Percentiles rank a stretch among this genome's conserved stretches.
These are phyloP conservation scores for Sesamia inferens DNA, from an alignment of 2,888 invertebrate genomes.

Conservation along the genomic window DNA sequence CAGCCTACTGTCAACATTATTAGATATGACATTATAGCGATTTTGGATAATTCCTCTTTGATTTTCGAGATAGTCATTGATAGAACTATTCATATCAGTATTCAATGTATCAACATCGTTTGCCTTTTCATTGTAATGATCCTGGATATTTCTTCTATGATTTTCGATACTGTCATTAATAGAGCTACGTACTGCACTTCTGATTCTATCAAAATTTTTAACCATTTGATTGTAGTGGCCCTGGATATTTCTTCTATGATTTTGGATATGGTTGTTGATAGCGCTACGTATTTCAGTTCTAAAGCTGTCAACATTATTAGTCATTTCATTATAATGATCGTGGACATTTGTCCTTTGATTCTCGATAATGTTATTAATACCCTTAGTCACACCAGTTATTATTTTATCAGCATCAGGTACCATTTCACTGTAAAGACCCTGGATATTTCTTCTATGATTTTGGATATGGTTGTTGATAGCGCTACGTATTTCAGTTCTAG, in stretches of 20 bases:
- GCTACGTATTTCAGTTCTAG: background rate
- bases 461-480: background rate
- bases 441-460: constrained; percentile 16
- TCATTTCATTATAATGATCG: constrained; percentile 1
- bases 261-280: background rate
- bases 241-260: background rate
- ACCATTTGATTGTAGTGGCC: constrained; percentile 1
- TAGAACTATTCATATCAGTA: too few species aligned
- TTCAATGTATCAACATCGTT: too few species aligned
- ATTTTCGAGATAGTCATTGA: too few species aligned
- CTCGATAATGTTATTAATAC: background rate
- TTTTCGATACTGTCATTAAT: too few species aligned
- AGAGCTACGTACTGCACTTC: too few species aligned
- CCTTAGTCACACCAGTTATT: constrained; percentile 3
- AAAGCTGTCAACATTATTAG: background rate
- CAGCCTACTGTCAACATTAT: background rate
- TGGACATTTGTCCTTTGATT: constrained; percentile 10
- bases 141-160: too few species aligned
- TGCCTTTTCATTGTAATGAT: constrained; percentile 4
- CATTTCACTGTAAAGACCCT: constrained; percentile 26
- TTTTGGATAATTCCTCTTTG: too few species aligned
- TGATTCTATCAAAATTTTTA: too few species aligned
- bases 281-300: background rate
- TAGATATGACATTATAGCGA: too few species aligned
- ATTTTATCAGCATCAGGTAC: constrained; percentile 6